Percentiles rank a stretch among this genome's conserved stretches.
These are phyloP conservation scores for Philonicus albiceps DNA, from an alignment of 2,888 invertebrate genomes.

Conservation along the genomic window DNA sequence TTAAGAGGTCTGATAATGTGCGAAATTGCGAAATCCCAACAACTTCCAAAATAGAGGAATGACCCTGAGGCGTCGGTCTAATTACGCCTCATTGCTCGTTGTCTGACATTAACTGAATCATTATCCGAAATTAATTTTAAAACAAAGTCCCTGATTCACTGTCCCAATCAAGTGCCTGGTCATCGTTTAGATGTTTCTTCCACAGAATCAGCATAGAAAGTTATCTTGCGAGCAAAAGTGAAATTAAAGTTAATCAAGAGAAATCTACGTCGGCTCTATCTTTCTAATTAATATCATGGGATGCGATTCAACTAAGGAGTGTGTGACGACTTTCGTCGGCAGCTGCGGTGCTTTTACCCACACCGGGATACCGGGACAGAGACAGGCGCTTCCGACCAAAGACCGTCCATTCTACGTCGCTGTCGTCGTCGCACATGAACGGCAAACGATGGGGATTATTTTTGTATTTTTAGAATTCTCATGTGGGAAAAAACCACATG, in stretches of 20 bases:
- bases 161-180: neutral
- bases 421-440: neutral
- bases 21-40: neutral
- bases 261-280: neutral
- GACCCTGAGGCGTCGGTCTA: neutral
- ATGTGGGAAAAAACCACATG: constrained; percentile 4
- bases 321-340: neutral
- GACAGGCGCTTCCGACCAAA: neutral
- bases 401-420: neutral
- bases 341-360: neutral
- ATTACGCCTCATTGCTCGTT: neutral
- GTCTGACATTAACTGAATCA: neutral
- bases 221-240: neutral
- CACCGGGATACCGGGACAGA: neutral
- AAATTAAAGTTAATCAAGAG: constrained; percentile 1
- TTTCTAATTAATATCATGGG: constrained; percentile 4
- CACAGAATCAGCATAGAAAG: neutral
- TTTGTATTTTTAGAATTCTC: constrained; percentile 13
- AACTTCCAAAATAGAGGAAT: neutral
- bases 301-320: neutral
- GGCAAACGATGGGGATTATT: neutral
- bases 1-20: neutral
- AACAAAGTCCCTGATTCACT: neutral
- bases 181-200: neutral
- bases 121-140: neutral